Conservation (phyloP, 2,113 vertebrate genomes). For the Callionymus lyra region DNA sequence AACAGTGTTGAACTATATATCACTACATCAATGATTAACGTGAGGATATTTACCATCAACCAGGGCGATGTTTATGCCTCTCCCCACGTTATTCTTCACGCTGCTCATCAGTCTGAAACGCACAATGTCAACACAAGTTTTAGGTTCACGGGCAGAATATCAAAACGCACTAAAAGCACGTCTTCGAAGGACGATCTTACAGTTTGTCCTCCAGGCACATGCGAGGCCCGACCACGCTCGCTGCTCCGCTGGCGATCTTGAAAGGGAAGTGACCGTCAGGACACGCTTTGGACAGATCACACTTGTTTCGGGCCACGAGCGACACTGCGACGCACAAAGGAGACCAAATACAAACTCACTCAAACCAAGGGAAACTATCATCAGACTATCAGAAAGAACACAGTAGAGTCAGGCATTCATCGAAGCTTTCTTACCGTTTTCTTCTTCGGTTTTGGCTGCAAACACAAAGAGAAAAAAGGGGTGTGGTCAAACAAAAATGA, state of each 20-base stretch:
- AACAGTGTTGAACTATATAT: no score
- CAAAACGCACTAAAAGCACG: background rate
- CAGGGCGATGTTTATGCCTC: slow-evolving; percentile 89
- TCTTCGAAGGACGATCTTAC: slow-evolving; percentile 70
- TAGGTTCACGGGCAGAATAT: background rate
- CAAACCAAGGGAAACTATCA: no score
- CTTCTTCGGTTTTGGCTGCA: no score
- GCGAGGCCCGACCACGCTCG: slow-evolving; percentile 90
- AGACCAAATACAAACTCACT: background rate
- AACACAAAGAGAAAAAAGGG: no score
- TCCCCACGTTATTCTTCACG: slow-evolving; percentile 94
- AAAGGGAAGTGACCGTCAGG: slow-evolving; percentile 86
- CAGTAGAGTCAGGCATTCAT: no score
- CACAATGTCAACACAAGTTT: no score
- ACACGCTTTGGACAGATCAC: slow-evolving; percentile 82
- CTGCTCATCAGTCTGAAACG: slow-evolving; percentile 84
- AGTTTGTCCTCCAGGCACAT: slow-evolving; percentile 88
- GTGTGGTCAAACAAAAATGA: background rate
- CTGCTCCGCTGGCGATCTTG: slow-evolving; percentile 93
- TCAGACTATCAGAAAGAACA: background rate
- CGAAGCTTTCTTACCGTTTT: no score
- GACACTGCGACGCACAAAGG: slow-evolving; percentile 59
- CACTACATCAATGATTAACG: no score
- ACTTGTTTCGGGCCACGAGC: slow-evolving; percentile 69
- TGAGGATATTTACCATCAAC: no score